Evolutionary conservation across 2,797 vertebrate species (phyloP).

Genomic region (Xerus rutilus): DNA sequence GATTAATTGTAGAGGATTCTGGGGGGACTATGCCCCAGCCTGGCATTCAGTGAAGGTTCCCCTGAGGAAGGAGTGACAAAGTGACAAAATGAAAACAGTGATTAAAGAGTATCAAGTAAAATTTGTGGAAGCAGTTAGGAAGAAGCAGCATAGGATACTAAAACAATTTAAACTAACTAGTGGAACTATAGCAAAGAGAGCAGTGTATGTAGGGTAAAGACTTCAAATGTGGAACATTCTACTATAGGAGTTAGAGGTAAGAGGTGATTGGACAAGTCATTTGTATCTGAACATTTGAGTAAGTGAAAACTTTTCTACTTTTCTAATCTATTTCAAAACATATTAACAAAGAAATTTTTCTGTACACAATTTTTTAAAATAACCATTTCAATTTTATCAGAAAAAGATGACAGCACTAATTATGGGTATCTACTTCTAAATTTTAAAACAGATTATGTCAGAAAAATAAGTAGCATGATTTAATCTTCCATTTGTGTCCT

Average conservation of each 20-base stretch:
- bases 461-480: background rate
- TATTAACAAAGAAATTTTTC: background rate
- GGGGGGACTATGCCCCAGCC: accelerated
- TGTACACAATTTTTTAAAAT: background rate
- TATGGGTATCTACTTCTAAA: background rate
- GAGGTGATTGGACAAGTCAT: accelerated
- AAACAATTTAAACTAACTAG: accelerated
- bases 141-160: accelerated
- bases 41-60: accelerated
- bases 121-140: accelerated
- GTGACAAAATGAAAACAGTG: background rate
- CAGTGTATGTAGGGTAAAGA: accelerated
- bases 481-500: background rate
- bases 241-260: accelerated
- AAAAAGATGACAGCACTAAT: background rate
- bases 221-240: accelerated
- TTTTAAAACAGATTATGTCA: background rate
- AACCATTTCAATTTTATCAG: background rate
- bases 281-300: background rate
- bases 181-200: accelerated
- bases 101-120: background rate
- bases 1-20: no score
- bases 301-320: background rate
- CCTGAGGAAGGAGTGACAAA: background rate
- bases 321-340: background rate